These are phyloP conservation scores for Phasianus colchicus DNA, from an alignment of 2,113 vertebrate genomes.

Conservation along the genomic window DNA sequence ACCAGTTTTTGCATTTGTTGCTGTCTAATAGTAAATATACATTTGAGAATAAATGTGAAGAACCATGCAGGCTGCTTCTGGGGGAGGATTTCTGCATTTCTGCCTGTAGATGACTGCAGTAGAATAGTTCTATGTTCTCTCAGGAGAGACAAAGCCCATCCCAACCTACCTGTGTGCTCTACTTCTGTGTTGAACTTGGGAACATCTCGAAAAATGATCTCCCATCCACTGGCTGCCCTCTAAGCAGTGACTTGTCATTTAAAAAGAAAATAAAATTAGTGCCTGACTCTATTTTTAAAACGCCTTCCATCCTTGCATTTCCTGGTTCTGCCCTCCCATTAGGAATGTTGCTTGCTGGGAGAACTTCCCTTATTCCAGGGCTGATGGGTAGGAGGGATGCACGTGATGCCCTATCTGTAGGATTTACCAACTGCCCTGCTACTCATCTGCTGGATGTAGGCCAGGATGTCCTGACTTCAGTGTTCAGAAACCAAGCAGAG, in stretches of 20 bases:
- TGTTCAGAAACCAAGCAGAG: neutral
- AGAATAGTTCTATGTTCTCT: neutral
- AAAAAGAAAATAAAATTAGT: neutral
- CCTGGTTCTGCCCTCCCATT: neutral
- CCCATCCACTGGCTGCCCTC: neutral
- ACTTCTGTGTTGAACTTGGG: neutral
- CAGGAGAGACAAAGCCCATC: neutral
- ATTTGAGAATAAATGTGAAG: neutral
- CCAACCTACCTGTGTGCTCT: neutral
- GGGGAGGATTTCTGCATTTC: neutral
- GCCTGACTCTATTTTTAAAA: neutral
- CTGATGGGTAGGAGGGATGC: no score
- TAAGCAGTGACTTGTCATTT: neutral
- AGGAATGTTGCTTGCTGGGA: neutral
- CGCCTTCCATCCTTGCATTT: no score
- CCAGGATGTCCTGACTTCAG: neutral
- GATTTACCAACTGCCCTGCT: neutral
- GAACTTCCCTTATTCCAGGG: neutral
- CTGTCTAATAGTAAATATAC: neutral
- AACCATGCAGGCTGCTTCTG: neutral
- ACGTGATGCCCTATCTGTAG: accelerated
- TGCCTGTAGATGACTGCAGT: neutral
- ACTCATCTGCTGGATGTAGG: neutral
- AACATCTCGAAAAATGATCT: no score
- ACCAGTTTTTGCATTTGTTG: neutral